Base-by-base conservation (phyloP, 2,797 vertebrate genomes). In the Smutsia gigantea region DNA sequence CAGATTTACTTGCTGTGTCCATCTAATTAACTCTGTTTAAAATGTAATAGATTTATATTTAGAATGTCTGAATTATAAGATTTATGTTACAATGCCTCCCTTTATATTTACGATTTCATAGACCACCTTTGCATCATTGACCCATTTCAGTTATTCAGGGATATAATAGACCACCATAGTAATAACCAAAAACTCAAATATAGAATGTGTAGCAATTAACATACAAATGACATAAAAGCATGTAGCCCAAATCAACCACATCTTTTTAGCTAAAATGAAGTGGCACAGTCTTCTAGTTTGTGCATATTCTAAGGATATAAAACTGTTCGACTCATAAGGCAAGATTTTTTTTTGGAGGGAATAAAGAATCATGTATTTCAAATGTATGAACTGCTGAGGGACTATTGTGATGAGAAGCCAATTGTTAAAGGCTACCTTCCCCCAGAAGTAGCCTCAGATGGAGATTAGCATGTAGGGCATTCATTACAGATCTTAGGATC, bases 71-170 rank as follows among this genome's bases (percentile, higher is more conserved):
- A 96, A 31, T 27, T 68, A 15, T 5, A 78, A 19, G 25, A 63
- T 82, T 87, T 90, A 53, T 75, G 31, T 75, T 92, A 34, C 3
- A 31, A 34, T 74, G 42, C 74, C 21, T 91, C 17, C 74, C 21
- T 85, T 91, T 87, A 57, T 72, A 69, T n/a, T 59, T 66, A 87
- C 42, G n/a, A 96, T 69, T 87, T 94, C 93, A 49, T 87, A 42
- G 63, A 23, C 15, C 0, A 66, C 5, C 12, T 93, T 82, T 88
- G n/a, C 83, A 25, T 29, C 17, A 23, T 3, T 77, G 49, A 61
- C 68, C 55, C 31, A 53, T 49, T 84, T 81, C 37, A 87, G 51
- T 88, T 93, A 93, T 49, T 93, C 59, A 78, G 69, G 37, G 14
- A 25, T 64, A 64, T 57, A 77, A 51, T 6, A 46, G 5, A 77